Evolutionary conservation across 2,113 vertebrate genomes (phyloP).

Genomic region (Puma concolor): DNA sequence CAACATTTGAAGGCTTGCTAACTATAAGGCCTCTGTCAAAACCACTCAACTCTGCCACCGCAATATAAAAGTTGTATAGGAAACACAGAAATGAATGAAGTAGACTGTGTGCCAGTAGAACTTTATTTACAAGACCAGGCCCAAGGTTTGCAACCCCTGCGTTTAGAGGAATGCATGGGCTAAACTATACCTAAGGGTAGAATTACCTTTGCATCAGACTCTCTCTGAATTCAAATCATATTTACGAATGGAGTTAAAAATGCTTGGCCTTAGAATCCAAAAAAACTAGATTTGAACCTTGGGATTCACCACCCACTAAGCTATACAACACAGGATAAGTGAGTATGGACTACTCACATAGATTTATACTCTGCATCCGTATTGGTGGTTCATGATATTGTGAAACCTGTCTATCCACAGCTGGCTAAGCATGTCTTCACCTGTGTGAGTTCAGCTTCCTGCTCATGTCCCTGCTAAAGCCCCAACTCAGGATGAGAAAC

Average conservation of each 20-base stretch:
- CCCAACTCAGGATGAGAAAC: neutral
- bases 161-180: neutral
- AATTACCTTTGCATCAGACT: neutral
- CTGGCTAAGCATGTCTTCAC: neutral
- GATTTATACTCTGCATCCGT: neutral
- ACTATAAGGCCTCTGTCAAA: neutral
- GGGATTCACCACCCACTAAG: neutral
- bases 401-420: neutral
- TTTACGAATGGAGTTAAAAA: neutral
- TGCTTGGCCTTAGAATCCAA: neutral
- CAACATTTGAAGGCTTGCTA: neutral
- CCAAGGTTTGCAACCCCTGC: neutral
- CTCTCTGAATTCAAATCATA: neutral
- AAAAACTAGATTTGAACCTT: neutral
- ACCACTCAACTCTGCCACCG: neutral
- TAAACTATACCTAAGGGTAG: neutral
- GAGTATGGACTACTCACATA: neutral
- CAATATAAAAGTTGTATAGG: neutral
- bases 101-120: neutral
- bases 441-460: neutral
- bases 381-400: neutral
- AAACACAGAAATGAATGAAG: neutral
- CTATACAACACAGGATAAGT: neutral
- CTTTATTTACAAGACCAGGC: neutral
- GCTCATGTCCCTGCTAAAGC: neutral